Evolutionary conservation across 2,888 invertebrate species (phyloP), one percentile per base, ranked within the genome.

Genomic region (Brenthis hecate): DNA sequence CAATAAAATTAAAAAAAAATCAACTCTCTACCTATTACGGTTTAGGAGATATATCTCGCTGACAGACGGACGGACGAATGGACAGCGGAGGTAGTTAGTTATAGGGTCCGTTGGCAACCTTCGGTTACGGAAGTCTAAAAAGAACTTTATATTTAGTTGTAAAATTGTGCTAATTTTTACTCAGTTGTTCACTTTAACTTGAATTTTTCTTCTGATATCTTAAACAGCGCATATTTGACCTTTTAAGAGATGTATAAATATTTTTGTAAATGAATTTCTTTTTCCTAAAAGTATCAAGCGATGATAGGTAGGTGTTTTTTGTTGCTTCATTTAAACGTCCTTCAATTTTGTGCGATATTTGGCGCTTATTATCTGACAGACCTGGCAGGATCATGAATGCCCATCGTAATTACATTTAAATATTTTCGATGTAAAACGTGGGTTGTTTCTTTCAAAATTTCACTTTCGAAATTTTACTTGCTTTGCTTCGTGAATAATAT

Each of bases 301-400:
- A 76, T 80, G 81, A 82, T 82, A 77, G 80, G 81, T 78, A 80
- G 79, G 79, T 81, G 78, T 78, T 80, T 80, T 77, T 73, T 74
- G 47, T 78, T 78, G 76, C 82, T 84, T 82, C 81, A 66, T 68
- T 72, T 68, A 70, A 70, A 81, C 82, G 83, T 75, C 78, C 48
- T 66, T 66, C 75, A 81, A 84, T 86, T 85, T 82, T 73, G 79
- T 74, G 79, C 75, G 76, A 82, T 81, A 82, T 85, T 87, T 86
- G 85, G 83, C 78, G 76, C 80, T 84, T 83, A 83, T 84, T 84
- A 86, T 84, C 78, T 71, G 71, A 73, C 74, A 69, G 71, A 50
- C 71, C 75, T 71, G 73, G 69, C 73, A 72, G 69, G 67, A 70
- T 69, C 50, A 14, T 60, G 68, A 62, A 65, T 70, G 66, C 61